Evolutionary conservation across 37 sponge, comb jelly and placozoan species (phyloP), one percentile per base, ranked within the genome.

Genomic region (Chondrilla cf. caribensis): DNA sequence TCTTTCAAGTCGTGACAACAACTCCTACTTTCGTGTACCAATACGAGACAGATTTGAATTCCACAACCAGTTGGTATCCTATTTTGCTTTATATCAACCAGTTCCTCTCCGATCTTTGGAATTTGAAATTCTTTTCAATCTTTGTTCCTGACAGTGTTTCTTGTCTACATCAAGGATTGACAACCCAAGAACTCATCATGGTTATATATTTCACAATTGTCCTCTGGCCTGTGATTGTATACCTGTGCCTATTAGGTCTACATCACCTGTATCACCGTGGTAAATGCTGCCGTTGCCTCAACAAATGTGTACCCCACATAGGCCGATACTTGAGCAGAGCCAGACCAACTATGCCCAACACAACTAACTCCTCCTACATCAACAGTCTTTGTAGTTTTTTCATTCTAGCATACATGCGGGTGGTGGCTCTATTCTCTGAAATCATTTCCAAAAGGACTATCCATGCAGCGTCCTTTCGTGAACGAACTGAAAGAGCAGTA

Each of bases 311-410:
- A 18, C 35, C 17, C 28, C 31, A 4, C 17, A 31, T 67, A 17
- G 33, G 68, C 17, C 28, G 32, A 67, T 17, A 2, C 33, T 26
- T 67, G 68, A 4, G 35, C 29, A 67, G 29, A 67, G 24, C 32
- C 29, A 28, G 35, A 4, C 31, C 14, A 29, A 33, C 68, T 14
- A 47, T 47, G 51, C 51, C 51, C 11, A 6, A 47, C 51, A 47
- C 11, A 11, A 14, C 51, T 6, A 47, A 47, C 9, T 47, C 51
- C 6, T 47, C 51, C 51, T 47, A 47, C 51, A 47, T 47, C 51
- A 47, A 11, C 4, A 33, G 68, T 17, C 1, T 73, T n/a, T 73
- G 76, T 25, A 73, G 76, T 40, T 73, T 43, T 37, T 73, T 73
- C 40, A 43, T 73, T 2, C 25, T 73, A 1, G 42, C 43, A 19